These are phyloP conservation scores for Creontiades dilutus DNA, from an alignment of 2,888 invertebrate species.

Conservation along the genomic window DNA sequence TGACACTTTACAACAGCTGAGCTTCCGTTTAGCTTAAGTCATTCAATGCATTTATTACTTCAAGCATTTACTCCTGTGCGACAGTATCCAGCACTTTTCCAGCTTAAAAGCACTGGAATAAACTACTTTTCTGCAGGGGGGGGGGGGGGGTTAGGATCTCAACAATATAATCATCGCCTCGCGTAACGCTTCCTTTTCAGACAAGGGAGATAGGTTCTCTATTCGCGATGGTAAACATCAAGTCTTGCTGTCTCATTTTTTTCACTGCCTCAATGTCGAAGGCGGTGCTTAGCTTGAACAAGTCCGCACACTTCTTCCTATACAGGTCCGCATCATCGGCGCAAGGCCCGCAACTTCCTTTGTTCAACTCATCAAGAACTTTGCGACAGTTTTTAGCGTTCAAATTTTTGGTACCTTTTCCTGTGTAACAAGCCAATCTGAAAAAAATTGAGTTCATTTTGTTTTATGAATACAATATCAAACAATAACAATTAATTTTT, in stretches of 20 bases:
- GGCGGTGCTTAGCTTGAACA: conserved; percentile 52
- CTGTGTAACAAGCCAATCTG: conserved; percentile 47
- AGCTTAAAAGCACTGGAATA: background rate
- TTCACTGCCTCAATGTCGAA: conserved; percentile 59
- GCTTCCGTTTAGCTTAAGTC: too few species aligned
- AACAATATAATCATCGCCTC: background rate
- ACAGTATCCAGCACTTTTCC: background rate
- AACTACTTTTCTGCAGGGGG: background rate
- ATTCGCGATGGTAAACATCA: conserved; percentile 36
- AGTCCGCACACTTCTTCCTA: conserved; percentile 51
- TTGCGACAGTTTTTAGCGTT: conserved; percentile 13
- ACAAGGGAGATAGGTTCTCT: background rate
- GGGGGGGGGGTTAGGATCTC: too few species aligned
- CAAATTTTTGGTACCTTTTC: conserved; percentile 20
- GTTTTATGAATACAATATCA: background rate
- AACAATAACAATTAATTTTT: background rate
- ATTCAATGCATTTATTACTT: too few species aligned
- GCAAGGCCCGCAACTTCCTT: conserved; percentile 53
- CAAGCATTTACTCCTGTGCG: too few species aligned
- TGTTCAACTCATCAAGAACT: conserved; percentile 41
- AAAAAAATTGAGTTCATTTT: background rate
- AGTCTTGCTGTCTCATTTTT: conserved; percentile 35
- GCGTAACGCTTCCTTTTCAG: background rate
- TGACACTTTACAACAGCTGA: too few species aligned
- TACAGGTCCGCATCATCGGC: conserved; percentile 55